Base-by-base conservation (phyloP, 2,888 invertebrate species). In the Dusona sp. region DNA sequence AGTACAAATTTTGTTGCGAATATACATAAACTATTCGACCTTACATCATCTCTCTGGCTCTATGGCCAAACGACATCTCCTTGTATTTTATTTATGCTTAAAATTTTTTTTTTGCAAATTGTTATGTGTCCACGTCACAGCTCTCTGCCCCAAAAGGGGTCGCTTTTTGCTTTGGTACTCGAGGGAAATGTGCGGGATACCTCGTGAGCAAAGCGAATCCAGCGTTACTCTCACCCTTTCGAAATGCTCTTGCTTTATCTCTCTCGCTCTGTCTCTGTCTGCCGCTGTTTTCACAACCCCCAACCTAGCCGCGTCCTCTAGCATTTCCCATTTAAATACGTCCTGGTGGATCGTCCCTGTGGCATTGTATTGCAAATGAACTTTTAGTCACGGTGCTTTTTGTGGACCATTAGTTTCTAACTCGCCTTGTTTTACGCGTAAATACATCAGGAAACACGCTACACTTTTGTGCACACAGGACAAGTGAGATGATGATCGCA, bases 331-430 rank as follows among this genome's bases (percentile, higher is more conserved):
- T 85, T 83, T 85, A 85, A 85, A 85, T 83, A 79, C 74, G 51
- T 65, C 79, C 82, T 79, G 83, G 82, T 77, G 75, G 79, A 83
- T 83, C 79, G 85, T 70, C 70, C 54, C 75, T 29, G 70, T 79
- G 82, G 79, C 64, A 82, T 83, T 82, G 82, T 83, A 79, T 86
- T 78, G 77, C 81, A 87, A 88, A 88, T 87, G 77, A 88, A 85
- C 84, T 84, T 86, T 87, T 78, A 84, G 84, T 77, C 65, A 42
- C 67, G 77, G 29, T 51, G 36, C 73, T 80, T 84, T 87, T 86
- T 84, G 45, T 83, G 78, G 65, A 38, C 80, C 84, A 87, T 86
- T 87, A 86, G 85, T 67, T 79, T 82, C 72, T 79, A 51, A 57
- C 51, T 57, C 36, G 42, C 61, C 82, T 75, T 85, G 78, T 83